Conservation (phyloP, 2,797 vertebrate genomes). For the Argya squamiceps region DNA sequence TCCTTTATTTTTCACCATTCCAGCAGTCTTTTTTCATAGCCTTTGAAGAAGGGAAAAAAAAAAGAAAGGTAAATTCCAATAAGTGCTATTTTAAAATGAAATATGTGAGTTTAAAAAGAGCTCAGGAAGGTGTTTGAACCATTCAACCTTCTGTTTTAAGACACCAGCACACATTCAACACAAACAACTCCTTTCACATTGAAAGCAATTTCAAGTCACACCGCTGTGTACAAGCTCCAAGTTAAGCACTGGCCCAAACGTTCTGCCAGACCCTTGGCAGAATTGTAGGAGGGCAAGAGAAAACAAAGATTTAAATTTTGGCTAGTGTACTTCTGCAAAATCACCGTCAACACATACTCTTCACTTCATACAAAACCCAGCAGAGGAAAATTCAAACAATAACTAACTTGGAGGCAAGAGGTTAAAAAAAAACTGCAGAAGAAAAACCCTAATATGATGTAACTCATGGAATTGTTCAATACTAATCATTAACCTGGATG, state of each 20-base stretch:
- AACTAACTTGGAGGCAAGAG: background rate
- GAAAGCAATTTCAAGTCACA: background rate
- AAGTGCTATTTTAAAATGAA: background rate
- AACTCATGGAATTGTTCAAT: background rate
- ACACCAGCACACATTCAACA: background rate
- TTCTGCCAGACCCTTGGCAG: background rate
- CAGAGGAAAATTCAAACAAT: background rate
- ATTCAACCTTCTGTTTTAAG: background rate
- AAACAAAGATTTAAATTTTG: slow-evolving; percentile 17
- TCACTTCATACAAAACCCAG: background rate
- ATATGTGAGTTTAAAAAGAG: background rate
- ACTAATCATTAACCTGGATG: background rate
- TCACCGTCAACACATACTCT: background rate
- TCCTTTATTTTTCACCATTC: background rate
- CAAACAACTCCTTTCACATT: background rate
- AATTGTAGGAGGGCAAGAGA: background rate
- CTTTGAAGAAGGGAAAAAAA: background rate
- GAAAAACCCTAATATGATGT: background rate
- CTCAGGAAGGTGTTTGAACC: background rate
- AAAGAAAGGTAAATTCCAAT: background rate
- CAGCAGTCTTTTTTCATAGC: background rate
- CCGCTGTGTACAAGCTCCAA: background rate
- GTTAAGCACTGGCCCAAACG: background rate
- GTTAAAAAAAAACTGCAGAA: background rate
- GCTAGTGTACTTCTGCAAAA: background rate